Evolutionary conservation across 1,140 invertebrate genomes (phyloP).

Genomic region (Drosophila miranda): DNA sequence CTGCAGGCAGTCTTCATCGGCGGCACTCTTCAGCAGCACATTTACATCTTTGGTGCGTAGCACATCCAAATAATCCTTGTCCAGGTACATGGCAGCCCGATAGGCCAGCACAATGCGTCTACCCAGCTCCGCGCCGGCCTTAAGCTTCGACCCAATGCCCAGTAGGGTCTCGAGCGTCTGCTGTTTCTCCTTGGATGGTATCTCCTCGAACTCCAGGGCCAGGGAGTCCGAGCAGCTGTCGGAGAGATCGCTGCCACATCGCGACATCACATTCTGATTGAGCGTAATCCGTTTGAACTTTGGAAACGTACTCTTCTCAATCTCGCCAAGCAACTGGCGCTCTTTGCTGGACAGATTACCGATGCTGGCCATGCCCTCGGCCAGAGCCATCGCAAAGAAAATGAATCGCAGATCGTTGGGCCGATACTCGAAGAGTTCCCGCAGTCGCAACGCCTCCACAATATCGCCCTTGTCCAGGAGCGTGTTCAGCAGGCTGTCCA

Average conservation of each 20-base stretch:
- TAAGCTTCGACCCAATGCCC: conserved; percentile 80
- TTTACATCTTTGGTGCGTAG: conserved; percentile 83
- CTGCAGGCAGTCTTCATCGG: conserved; percentile 83
- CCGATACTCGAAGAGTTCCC: conserved; percentile 82
- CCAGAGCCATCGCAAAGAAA: conserved; percentile 83
- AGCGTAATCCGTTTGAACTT: conserved; percentile 74
- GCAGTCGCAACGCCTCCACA: conserved; percentile 82
- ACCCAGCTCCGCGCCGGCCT: conserved; percentile 83
- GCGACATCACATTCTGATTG: conserved; percentile 53
- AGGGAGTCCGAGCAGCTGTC: conserved; percentile 58
- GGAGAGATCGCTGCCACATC: conserved; percentile 66
- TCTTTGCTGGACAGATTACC: conserved; percentile 72
- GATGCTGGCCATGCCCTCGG: conserved; percentile 82
- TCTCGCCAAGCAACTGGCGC: conserved; percentile 65
- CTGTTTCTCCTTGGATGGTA: conserved; percentile 76
- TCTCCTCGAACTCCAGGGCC: conserved; percentile 77
- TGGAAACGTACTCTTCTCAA: conserved; percentile 73
- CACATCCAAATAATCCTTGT: conserved; percentile 84
- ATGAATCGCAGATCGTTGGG: conserved; percentile 83
- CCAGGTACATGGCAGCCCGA: conserved; percentile 83
- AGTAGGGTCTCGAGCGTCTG: conserved; percentile 75
- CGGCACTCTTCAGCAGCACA: conserved; percentile 83
- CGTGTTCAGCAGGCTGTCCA: conserved; percentile 66
- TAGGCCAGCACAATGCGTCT: conserved; percentile 84
- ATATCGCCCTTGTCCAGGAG: conserved; percentile 82